Evolutionary conservation across 2,113 vertebrate species (phyloP).

Genomic region (Entelurus aequoreus): DNA sequence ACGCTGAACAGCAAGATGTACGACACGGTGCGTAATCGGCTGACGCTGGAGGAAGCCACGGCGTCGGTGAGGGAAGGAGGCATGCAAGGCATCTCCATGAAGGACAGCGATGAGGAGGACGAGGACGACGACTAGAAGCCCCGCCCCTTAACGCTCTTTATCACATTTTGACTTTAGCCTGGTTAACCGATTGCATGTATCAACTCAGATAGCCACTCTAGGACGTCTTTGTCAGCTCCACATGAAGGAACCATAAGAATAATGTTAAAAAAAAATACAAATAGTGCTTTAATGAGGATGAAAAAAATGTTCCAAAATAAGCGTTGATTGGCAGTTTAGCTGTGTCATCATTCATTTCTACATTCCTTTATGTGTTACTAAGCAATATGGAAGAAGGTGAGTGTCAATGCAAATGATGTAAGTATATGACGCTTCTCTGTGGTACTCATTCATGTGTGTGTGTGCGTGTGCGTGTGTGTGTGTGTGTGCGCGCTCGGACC

Average conservation of each 20-base stretch:
- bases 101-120: constrained; percentile 98
- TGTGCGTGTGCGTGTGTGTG: constrained; percentile 85
- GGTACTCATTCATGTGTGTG: constrained; percentile 85
- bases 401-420: constrained; percentile 81
- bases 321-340: constrained; percentile 89
- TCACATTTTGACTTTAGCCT: constrained; percentile 78
- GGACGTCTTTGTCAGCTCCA: constrained; percentile 92
- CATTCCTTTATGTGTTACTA: constrained; percentile 94
- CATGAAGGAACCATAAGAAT: constrained; percentile 84
- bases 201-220: constrained; percentile 96
- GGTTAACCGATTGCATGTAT: constrained; percentile 94
- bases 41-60: constrained; percentile 92
- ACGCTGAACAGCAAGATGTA: constrained; percentile 99
- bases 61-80: constrained; percentile 93
- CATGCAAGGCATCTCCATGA: constrained; percentile 97
- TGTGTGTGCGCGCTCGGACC: constrained; percentile 50
- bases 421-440: constrained; percentile 91
- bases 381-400: constrained; percentile 99
- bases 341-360: constrained; percentile 86
- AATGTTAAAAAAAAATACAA: constrained; percentile 54
- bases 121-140: constrained; percentile 76
- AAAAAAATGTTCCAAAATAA: constrained; percentile 55
- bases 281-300: constrained; percentile 72
- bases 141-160: constrained; percentile 11
- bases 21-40: constrained; percentile 93